Evolutionary conservation across 2,797 vertebrate species (phyloP), one percentile per base, ranked within the genome.

Genomic region (Sebastes hubbsi): DNA sequence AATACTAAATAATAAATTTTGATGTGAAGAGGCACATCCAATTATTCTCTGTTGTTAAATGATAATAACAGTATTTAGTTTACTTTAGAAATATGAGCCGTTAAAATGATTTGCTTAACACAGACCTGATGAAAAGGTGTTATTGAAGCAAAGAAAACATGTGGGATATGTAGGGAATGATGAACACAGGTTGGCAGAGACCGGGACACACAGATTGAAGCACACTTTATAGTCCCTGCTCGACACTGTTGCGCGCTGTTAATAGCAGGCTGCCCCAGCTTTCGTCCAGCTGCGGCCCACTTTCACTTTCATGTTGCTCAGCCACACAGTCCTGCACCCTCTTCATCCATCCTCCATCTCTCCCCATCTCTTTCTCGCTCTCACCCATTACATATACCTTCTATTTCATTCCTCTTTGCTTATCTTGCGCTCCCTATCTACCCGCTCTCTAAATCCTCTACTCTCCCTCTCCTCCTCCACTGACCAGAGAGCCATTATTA

Each of bases 241-340:
- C 22, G 8, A 67, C 68, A 46, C 68, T 58, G 54, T 75, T 69
- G 64, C 54, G 3, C 65, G 74, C 86, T 38, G 82, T 86, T 92
- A 87, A 84, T 82, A 85, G 82, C 84, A 80, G 61, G 63, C 87
- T 85, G 86, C 69, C 86, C 80, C 84, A 90, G 89, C 88, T 92
- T 84, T 58, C 55, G 49, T 75, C 77, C 92, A 90, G 84, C 89
- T 93, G 92, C 2, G 73, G 80, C 74, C 75, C 87, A 90, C 81
- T 88, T 90, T 81, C 68, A 73, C 89, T 92, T 91, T 92, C 83
- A 91, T 91, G 90, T 83, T 88, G 80, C 78, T 80, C 75, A 83
- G 77, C 80, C 69, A 77, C 65, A 80, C 63, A 65, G 65, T 68
- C 71, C 67, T 73, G 25, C 67, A 83, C 16, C 77, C 49, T 60